Conservation (phyloP, 2,888 invertebrate genomes). For the Oxyteleia sp. region DNA sequence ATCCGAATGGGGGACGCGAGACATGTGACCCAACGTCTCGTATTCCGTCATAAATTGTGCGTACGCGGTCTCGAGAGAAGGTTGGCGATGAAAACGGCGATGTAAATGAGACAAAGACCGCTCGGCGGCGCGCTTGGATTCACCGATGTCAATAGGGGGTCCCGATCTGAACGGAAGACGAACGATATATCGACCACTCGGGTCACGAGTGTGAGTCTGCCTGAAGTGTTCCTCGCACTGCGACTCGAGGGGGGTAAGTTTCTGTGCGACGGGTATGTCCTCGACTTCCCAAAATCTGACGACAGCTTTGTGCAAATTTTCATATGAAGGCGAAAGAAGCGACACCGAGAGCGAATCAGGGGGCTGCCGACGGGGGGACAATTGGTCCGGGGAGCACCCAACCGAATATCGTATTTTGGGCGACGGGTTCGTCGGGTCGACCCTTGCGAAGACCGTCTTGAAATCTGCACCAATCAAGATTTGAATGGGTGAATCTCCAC, state of each 20-base stretch:
- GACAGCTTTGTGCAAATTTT: neutral
- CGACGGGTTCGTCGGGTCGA: neutral
- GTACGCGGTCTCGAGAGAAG: no score
- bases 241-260: neutral
- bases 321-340: no score
- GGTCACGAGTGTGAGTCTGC: neutral
- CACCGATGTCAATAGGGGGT: no score
- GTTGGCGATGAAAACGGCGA: no score
- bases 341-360: no score
- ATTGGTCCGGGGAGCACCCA: neutral
- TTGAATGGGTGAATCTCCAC: neutral
- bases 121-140: no score
- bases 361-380: no score
- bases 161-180: neutral
- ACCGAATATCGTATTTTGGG: constrained; percentile 4
- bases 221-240: neutral
- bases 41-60: constrained; percentile 6
- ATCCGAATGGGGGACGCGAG: no score
- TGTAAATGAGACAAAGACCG: no score
- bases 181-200: neutral
- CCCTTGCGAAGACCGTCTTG: neutral
- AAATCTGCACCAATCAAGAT: neutral
- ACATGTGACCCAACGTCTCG: neutral
- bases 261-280: neutral
- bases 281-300: constrained; percentile 4